Percentiles rank a stretch among this genome's conserved stretches.
These are phyloP conservation scores for Caretta caretta DNA, from an alignment of 2,113 vertebrate genomes.

Conservation along the genomic window DNA sequence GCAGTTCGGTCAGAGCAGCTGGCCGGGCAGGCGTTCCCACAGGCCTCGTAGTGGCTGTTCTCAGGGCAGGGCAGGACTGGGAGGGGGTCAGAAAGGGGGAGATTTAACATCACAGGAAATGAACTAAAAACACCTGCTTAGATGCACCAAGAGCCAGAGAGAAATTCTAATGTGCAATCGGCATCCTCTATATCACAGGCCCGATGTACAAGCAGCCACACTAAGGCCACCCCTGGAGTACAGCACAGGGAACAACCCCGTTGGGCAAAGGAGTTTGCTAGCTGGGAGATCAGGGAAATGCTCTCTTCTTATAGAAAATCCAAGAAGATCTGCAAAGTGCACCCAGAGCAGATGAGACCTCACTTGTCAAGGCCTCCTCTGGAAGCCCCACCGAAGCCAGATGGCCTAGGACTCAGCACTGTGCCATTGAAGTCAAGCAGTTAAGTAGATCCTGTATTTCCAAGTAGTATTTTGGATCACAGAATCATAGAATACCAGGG, in stretches of 20 bases:
- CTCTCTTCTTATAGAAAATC: background rate
- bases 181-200: background rate
- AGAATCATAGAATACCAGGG: too few relatives aligned
- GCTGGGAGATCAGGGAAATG: background rate
- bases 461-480: background rate
- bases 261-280: background rate
- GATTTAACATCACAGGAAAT: background rate
- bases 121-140: background rate
- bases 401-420: background rate
- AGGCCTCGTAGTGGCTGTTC: conserved; percentile 80
- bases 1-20: conserved; percentile 18
- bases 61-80: conserved; percentile 64
- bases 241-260: background rate
- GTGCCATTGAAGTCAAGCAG: too few relatives aligned
- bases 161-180: background rate
- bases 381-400: background rate
- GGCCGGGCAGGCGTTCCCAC: conserved; percentile 70
- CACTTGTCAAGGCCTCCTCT: background rate
- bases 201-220: background rate
- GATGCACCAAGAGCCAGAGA: background rate
- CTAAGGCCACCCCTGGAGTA: background rate
- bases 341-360: background rate
- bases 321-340: background rate
- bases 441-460: background rate
- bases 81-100: background rate